Base-by-base conservation (phyloP, 2,113 vertebrate genomes). In the Lathamus discolor region DNA sequence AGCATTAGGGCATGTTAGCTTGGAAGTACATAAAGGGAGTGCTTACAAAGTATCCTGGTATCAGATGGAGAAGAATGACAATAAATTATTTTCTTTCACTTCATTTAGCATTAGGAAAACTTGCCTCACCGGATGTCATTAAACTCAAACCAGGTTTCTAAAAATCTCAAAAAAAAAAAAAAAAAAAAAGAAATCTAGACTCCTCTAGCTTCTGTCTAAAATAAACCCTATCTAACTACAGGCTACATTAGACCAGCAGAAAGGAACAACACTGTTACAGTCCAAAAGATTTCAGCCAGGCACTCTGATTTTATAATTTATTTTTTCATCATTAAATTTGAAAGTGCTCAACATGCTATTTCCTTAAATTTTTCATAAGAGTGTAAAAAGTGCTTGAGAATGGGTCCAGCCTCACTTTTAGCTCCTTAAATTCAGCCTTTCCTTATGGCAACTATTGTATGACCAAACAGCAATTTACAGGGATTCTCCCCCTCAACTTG, bases 351-450 rank as follows among this genome's bases (percentile, higher is more conserved):
- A 86, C 82, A 64, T 52, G 35, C 61, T 63, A 86, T 61, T 93
- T 68, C 68, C 68, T 94, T 93, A 80, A 67, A 64, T 90, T 93
- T 92, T 93, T 95, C 72, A 48, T 86, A 77, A 91, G 63, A 74
- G 72, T 69, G 57, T 94, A 89, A 84, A 75, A 94, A 86, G 80
- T 63, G 18, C 78, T 95, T 88, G 82, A 59, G 91, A 93, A 85
- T 57, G 83, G 25, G 67, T 91, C 82, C 90, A 96, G 81, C 82
- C 49, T 87, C 91, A 88, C 87, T 90, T 91, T 84, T 78, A 92
- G 79, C 51, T 83, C 63, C 64, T 94, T 90, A 72, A 46, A 91
- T 80, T 84, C 92, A 88, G 24, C 17, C 27, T 11, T 82, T 43
- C 82, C 72, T 90, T 80, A 59, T 18, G 41, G 54, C 24, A 16